Conservation (phyloP, 2,113 vertebrate genomes). For the Echinops telfairi region DNA sequence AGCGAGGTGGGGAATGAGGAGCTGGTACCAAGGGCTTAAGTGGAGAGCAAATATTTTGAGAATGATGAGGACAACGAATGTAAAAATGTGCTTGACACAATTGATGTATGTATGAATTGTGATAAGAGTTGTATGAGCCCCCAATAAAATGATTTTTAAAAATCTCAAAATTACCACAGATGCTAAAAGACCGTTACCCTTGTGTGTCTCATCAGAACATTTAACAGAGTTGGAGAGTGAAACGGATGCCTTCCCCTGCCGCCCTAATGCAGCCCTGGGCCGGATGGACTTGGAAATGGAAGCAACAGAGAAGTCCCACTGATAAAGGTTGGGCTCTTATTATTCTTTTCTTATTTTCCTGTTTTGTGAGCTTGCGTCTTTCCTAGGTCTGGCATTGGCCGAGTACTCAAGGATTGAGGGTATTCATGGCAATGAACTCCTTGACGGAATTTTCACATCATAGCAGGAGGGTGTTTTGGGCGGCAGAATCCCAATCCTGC, state of each 20-base stretch:
- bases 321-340: accelerated
- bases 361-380: not conserved
- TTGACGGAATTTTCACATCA: not conserved
- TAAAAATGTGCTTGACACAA: no score
- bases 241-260: constrained; percentile 87
- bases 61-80: no score
- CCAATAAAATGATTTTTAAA: no score
- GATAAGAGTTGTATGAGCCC: no score
- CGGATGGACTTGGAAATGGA: no score
- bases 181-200: constrained; percentile 88
- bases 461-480: not conserved
- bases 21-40: no score
- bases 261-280: constrained; percentile 84
- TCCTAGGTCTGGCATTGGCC: not conserved
- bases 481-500: not conserved
- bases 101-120: no score
- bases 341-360: not conserved
- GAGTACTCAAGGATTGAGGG: not conserved
- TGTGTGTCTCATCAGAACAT: constrained; percentile 91
- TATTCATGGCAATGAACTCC: not conserved
- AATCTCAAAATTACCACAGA: constrained; percentile 82
- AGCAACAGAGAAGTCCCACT: constrained; percentile 43
- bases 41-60: no score
- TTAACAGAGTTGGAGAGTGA: constrained; percentile 87
- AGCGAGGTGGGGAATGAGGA: no score